Conservation (phyloP, 92 coral and sea anemone genomes). For the Epizoanthus ramosus region DNA sequence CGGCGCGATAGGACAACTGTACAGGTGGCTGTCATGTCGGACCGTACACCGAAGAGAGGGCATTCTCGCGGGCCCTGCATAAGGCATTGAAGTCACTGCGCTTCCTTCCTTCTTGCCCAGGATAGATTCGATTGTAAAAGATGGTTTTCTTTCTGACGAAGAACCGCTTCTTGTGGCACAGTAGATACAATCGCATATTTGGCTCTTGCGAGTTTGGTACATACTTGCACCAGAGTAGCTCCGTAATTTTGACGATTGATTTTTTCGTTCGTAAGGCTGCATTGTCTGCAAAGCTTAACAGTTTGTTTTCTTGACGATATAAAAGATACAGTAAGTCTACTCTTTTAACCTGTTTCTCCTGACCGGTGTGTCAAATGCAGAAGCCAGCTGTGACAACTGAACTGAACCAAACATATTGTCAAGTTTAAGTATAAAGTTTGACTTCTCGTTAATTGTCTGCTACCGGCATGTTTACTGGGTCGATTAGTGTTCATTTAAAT, state of each 20-base stretch:
- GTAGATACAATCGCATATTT: conserved; percentile 14
- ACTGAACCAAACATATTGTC: conserved; percentile 4
- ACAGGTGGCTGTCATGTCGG: neutral
- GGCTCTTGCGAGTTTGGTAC: conserved; percentile 1
- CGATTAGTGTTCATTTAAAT: conserved; percentile 33
- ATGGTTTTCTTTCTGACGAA: conserved; percentile 4
- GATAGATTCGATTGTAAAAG: conserved; percentile 35
- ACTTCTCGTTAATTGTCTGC: conserved; percentile 14
- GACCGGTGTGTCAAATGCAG: neutral
- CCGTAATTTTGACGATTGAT: neutral
- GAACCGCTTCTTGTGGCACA: neutral
- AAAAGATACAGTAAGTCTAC: neutral
- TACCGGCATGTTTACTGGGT: conserved; percentile 25
- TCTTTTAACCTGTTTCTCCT: neutral
- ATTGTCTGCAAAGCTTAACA: neutral
- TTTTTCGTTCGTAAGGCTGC: conserved; percentile 27
- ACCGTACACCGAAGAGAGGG: neutral
- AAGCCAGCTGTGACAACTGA: conserved; percentile 1
- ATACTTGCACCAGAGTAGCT: neutral
- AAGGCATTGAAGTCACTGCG: neutral
- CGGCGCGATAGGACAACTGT: neutral
- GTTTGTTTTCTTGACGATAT: neutral
- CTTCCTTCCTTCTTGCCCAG: conserved; percentile 22
- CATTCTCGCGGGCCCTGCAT: neutral
- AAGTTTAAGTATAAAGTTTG: conserved; percentile 15